Percentiles rank a stretch among this genome's conserved stretches.
These are phyloP conservation scores for Huso huso DNA, from an alignment of 2,797 vertebrate species.

Conservation along the genomic window DNA sequence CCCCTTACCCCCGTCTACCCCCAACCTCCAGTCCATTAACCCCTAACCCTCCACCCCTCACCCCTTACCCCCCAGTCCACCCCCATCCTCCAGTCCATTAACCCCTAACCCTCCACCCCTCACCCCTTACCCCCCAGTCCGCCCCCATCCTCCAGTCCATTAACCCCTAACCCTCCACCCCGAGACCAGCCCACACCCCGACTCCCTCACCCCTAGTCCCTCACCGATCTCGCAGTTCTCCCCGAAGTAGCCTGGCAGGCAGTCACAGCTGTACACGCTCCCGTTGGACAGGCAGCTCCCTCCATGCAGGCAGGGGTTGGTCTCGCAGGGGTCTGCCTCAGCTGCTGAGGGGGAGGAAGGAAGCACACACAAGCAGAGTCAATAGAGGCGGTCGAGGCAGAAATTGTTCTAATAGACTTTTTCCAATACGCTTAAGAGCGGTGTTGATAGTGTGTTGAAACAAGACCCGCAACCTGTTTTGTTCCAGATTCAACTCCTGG, in stretches of 20 bases:
- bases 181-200: constrained; percentile 8
- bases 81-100: not conserved
- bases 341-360: constrained; percentile 38
- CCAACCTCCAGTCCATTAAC: no score
- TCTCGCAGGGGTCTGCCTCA: constrained; percentile 71
- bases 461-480: no score
- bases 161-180: constrained; percentile 31
- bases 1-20: not conserved
- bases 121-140: not conserved
- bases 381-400: not conserved
- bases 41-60: no score
- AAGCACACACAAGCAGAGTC: not conserved
- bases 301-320: constrained; percentile 85
- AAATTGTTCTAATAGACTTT: not conserved
- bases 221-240: constrained; percentile 96
- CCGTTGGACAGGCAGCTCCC: constrained; percentile 77
- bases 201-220: constrained; percentile 19
- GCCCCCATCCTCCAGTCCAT: not conserved
- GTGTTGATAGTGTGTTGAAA: not conserved
- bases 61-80: no score
- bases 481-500: no score
- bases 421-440: not conserved
- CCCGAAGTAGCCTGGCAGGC: constrained; percentile 79
- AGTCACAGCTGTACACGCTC: constrained; percentile 79
- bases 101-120: constrained; percentile 14